Percentiles rank a stretch among this genome's conserved stretches.
Conservation (phyloP, 35 echinoderm and acorn worm species). For the Amphiura filiformis region DNA sequence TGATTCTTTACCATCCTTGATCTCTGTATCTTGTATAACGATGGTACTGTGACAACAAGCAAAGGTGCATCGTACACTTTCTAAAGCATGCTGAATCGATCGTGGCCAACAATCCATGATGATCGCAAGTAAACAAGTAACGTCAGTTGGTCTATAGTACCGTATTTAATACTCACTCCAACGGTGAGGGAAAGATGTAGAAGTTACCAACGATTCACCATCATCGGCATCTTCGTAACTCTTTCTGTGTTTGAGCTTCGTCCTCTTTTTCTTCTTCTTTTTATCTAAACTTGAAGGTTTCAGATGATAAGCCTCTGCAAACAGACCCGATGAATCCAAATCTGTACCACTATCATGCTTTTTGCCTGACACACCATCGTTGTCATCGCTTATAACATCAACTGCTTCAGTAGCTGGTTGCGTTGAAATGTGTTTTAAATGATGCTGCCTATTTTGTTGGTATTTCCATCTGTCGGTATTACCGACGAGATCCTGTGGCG, state of each 20-base stretch:
- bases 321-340: not conserved
- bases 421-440: not conserved
- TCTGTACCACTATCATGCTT: not conserved
- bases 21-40: conserved; percentile 13
- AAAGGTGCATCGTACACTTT: conserved; percentile 16
- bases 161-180: conserved; percentile 38
- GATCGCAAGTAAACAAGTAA: not conserved
- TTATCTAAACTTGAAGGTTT: not conserved
- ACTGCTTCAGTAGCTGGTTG: not conserved
- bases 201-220: not conserved
- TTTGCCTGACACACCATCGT: too few species aligned
- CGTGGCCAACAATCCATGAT: conserved; percentile 53
- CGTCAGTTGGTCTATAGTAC: too few species aligned
- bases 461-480: conserved; percentile 16
- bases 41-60: conserved; percentile 32
- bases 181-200: not conserved
- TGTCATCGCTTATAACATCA: too few species aligned
- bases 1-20: conserved; percentile 7
- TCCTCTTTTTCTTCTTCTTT: conserved; percentile 1
- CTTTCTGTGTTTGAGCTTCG: not conserved
- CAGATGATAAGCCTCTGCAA: conserved; percentile 20
- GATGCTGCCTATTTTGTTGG: not conserved
- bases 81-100: not conserved
- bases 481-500: conserved; percentile 22
- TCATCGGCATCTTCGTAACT: not conserved